Evolutionary conservation across 2,888 invertebrate genomes (phyloP), one percentile per base, ranked within the genome.

Genomic region (Pachliopta kotzebuea): DNA sequence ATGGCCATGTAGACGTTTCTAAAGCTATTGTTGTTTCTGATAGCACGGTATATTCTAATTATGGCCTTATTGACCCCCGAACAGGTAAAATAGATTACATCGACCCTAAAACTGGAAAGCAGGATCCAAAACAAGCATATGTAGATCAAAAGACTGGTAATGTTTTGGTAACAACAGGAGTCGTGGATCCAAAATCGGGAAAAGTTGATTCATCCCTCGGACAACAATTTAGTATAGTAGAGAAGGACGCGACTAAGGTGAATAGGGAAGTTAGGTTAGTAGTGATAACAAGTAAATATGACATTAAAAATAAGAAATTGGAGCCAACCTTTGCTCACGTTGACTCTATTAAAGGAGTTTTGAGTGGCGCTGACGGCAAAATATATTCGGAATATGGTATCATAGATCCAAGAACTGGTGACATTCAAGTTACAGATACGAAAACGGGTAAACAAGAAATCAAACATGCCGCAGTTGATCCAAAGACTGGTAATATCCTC

Each of bases 131-230:
- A 78, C 93, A 94, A 78, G 95, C 95, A 1, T 94, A 94, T 74
- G 90, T 95, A n/a, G 95, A 95, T 74, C 92, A 93, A n/a, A 93
- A 93, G 74, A 95, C 95, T 11, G 94, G 95, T 20, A 94, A 95
- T 72, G 85, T 95, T 62, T 90, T 94, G 24, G 88, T 95, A 14
- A 92, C 93, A 2, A 93, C 93, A 17, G 94, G 94, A 24, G 93
- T 95, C 4, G 76, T 92, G 2, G 94, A 95, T 81, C 94, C 94
- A 0, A 92, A 92, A 72, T 94, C 94, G 0, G 95, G 95, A 2
- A 94, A 94, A 77, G 82, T 93, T 0, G 95, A 95, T 78, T 92
- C 94, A 18, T 92, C 92, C 0, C 84, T 95, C 56, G 95, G 95
- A 18, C 95, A 95, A 79, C 92, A 95, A 70, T 94, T 95, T 65